Conservation (phyloP, 2,113 vertebrate genomes). For the Taurulus bubalis region DNA sequence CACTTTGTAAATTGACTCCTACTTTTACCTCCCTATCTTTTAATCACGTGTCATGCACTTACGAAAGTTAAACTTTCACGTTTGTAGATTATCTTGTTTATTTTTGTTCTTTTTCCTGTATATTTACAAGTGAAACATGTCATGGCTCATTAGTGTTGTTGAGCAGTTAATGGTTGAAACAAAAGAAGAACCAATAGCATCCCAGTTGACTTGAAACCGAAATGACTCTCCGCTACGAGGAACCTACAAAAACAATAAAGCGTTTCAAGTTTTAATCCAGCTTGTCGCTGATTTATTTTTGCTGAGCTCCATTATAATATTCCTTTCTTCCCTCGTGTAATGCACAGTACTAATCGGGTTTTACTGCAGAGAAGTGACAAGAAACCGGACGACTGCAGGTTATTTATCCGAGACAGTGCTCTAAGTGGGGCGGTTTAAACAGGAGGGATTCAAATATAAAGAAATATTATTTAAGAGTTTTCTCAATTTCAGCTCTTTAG, state of each 20-base stretch:
- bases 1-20: slow-evolving; percentile 52
- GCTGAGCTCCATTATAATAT: neutral
- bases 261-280: slow-evolving; percentile 48
- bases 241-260: slow-evolving; percentile 58
- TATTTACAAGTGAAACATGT: slow-evolving; percentile 67
- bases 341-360: neutral
- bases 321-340: neutral
- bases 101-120: slow-evolving; percentile 50
- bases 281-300: slow-evolving; percentile 34
- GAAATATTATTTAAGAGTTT: no score
- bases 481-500: no score
- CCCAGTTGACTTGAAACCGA: slow-evolving; percentile 39
- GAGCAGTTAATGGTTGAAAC: slow-evolving; percentile 18
- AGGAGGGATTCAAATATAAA: no score
- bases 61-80: slow-evolving; percentile 62
- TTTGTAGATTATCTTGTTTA: slow-evolving; percentile 39
- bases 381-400: no score
- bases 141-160: slow-evolving; percentile 47
- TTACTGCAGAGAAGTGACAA: neutral
- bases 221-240: slow-evolving; percentile 20
- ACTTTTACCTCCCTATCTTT: slow-evolving; percentile 46
- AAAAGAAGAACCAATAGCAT: slow-evolving; percentile 13
- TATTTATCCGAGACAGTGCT: no score
- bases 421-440: no score
- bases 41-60: slow-evolving; percentile 67